These are phyloP conservation scores for Graptemys geographica DNA, from an alignment of 2,797 vertebrate species.

Conservation along the genomic window DNA sequence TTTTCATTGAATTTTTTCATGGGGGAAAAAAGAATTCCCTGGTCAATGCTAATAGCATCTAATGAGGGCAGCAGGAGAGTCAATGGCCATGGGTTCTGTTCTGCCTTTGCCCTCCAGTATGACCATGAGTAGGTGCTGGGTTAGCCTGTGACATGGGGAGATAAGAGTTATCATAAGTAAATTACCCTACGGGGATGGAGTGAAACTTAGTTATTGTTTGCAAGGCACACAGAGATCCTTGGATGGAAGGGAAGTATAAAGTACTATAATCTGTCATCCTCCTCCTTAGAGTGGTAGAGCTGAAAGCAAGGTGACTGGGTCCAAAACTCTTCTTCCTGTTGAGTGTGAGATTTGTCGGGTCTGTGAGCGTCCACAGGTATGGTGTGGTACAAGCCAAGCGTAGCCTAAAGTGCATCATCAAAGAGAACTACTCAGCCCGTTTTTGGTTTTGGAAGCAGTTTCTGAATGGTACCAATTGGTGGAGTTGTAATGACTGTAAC, in stretches of 20 bases:
- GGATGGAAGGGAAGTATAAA: accelerated
- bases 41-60: not conserved
- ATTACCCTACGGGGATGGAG: not conserved
- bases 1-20: not conserved
- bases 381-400: not conserved
- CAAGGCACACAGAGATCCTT: accelerated
- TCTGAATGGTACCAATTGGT: not conserved
- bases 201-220: accelerated
- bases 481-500: not conserved
- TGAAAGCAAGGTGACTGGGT: accelerated
- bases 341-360: not conserved
- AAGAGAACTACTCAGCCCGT: not conserved
- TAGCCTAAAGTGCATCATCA: not conserved
- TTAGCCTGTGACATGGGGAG: not conserved
- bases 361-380: not conserved
- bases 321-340: not conserved
- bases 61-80: not conserved
- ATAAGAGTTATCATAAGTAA: not conserved
- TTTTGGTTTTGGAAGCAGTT: not conserved
- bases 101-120: not conserved
- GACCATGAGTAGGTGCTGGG: not conserved
- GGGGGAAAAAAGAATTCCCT: not conserved
- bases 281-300: accelerated
- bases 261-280: accelerated
- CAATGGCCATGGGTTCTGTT: not conserved